These are phyloP conservation scores for Drusus annulatus DNA, from an alignment of 1,140 invertebrate species.

Conservation along the genomic window DNA sequence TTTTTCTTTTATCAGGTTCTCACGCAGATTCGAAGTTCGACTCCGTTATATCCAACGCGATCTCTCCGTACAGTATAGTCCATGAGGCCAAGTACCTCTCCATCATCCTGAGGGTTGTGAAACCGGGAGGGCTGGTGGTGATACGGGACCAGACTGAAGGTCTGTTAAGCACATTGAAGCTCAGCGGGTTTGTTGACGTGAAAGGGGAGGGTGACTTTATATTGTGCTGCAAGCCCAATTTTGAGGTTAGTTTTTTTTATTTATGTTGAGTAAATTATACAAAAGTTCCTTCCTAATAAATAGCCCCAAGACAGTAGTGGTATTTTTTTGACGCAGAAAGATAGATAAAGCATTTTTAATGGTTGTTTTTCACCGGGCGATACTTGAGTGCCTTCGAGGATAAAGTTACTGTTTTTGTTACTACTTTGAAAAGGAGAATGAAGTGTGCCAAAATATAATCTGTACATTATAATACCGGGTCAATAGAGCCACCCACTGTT, in stretches of 20 bases:
- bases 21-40: conserved; percentile 73
- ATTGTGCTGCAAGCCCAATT: conserved; percentile 76
- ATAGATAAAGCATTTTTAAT: too few species aligned
- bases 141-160: conserved; percentile 65
- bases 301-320: too few species aligned
- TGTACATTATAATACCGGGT: too few species aligned
- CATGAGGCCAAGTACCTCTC: conserved; percentile 71
- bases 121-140: conserved; percentile 73
- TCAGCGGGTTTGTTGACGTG: conserved; percentile 77
- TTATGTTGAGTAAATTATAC: too few species aligned
- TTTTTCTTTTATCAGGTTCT: conserved; percentile 66
- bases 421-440: too few species aligned
- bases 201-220: conserved; percentile 65
- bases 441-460: too few species aligned
- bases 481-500: too few species aligned
- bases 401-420: too few species aligned
- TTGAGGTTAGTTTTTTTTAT: conserved; percentile 72
- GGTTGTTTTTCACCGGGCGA: too few species aligned
- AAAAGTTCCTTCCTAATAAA: too few species aligned
- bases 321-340: too few species aligned
- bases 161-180: conserved; percentile 72
- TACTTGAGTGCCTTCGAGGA: too few species aligned
- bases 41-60: conserved; percentile 73
- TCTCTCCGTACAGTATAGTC: conserved; percentile 63
- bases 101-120: conserved; percentile 73